Conservation (phyloP, 2,888 invertebrate species). For the Orthonevra nobilis region DNA sequence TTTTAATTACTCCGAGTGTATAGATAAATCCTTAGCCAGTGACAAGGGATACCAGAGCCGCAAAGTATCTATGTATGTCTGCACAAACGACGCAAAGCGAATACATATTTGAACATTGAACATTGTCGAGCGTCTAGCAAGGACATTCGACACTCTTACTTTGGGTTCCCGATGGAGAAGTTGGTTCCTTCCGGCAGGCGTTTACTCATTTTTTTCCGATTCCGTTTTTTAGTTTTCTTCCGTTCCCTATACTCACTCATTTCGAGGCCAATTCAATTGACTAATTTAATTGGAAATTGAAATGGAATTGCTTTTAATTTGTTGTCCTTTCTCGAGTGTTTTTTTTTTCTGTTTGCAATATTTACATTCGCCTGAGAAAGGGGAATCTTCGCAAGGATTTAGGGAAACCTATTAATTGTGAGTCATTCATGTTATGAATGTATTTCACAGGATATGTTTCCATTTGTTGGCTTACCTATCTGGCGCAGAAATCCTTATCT, state of each 20-base stretch:
- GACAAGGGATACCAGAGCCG: constrained; percentile 43
- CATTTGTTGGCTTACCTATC: too few relatives aligned
- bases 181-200: constrained; percentile 22
- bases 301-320: constrained; percentile 67
- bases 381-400: too few relatives aligned
- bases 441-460: too few relatives aligned
- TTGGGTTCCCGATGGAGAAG: background rate
- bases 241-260: constrained; percentile 38
- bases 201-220: constrained; percentile 14
- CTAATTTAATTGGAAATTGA: constrained; percentile 68
- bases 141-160: constrained; percentile 46
- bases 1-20: constrained; percentile 67
- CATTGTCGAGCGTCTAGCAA: background rate
- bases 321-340: constrained; percentile 49
- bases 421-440: constrained; percentile 40
- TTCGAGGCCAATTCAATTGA: constrained; percentile 68
- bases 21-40: constrained; percentile 57
- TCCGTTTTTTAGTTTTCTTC: background rate
- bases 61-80: constrained; percentile 26
- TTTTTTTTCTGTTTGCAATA: background rate
- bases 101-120: too few relatives aligned
- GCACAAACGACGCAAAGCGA: too few relatives aligned
- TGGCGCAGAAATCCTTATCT: constrained; percentile 1
- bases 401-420: constrained; percentile 54
- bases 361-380: too few relatives aligned